These are phyloP conservation scores for Cistogaster globosa DNA, from an alignment of 2,888 invertebrate genomes.

Conservation along the genomic window DNA sequence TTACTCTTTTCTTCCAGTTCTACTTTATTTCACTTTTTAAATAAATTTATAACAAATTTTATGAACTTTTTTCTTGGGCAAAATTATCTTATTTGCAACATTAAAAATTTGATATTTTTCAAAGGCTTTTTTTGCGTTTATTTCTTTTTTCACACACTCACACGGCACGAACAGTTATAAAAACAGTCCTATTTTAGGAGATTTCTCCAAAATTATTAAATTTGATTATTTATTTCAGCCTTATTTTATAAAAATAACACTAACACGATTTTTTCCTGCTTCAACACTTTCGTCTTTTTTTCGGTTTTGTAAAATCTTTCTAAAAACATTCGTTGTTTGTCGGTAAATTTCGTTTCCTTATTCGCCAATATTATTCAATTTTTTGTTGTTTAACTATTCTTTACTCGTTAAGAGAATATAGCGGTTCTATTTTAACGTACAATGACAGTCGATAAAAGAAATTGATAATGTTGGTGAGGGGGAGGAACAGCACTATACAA, in stretches of 20 bases:
- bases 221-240: constrained; percentile 48
- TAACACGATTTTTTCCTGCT: constrained; percentile 65
- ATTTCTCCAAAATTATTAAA: constrained; percentile 43
- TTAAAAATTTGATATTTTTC: constrained; percentile 43
- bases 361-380: constrained; percentile 49
- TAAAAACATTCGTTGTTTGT: constrained; percentile 67
- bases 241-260: constrained; percentile 56
- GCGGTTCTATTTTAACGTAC: constrained; percentile 49
- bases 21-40: background rate
- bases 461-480: constrained; percentile 42
- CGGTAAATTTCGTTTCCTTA: constrained; percentile 67
- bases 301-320: constrained; percentile 63
- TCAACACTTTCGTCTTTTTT: constrained; percentile 66
- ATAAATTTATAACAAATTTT: background rate
- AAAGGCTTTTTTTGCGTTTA: constrained; percentile 37
- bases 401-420: constrained; percentile 36
- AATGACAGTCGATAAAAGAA: constrained; percentile 40
- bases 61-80: constrained; percentile 57
- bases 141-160: constrained; percentile 60
- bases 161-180: constrained; percentile 58
- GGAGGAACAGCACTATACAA: constrained; percentile 61
- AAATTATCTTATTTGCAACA: constrained; percentile 55
- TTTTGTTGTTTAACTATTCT: constrained; percentile 53
- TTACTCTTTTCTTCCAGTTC: background rate
- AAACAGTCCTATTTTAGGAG: constrained; percentile 48